Evolutionary conservation across 2,797 vertebrate species (phyloP).

Genomic region (Betta splendens): DNA sequence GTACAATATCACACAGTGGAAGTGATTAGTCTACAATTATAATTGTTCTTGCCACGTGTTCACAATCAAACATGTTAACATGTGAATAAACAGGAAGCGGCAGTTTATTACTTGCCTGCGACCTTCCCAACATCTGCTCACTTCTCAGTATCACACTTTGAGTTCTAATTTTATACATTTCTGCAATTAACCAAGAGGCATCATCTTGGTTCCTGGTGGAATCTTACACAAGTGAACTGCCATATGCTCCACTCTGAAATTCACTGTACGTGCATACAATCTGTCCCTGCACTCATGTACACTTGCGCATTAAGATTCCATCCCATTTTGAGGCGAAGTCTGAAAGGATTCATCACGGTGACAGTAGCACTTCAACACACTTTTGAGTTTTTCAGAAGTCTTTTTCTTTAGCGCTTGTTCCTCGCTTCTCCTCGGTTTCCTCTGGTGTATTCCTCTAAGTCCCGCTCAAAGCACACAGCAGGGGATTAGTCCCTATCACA

Average conservation of each 20-base stretch:
- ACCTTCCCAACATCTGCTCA: constrained; percentile 62
- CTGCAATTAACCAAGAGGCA: constrained; percentile 74
- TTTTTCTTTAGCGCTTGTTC: constrained; percentile 62
- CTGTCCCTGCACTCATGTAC: constrained; percentile 39
- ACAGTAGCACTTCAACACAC: constrained; percentile 65
- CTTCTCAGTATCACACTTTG: constrained; percentile 59
- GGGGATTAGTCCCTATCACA: constrained; percentile 76
- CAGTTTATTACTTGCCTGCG: constrained; percentile 33
- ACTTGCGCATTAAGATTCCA: constrained; percentile 51
- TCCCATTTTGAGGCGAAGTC: constrained; percentile 51
- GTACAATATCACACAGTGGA: neutral
- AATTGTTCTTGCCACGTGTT: constrained; percentile 4
- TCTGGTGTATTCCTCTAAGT: constrained; percentile 62
- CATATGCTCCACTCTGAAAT: constrained; percentile 71
- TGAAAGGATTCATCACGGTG: constrained; percentile 69
- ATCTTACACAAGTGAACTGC: constrained; percentile 56
- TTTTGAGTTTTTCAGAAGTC: constrained; percentile 70
- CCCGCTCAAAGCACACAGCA: constrained; percentile 61
- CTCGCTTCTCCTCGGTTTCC: constrained; percentile 56
- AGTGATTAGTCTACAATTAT: neutral
- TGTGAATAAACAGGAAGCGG: constrained; percentile 26
- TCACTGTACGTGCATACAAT: constrained; percentile 29
- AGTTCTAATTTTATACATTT: constrained; percentile 69
- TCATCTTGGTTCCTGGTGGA: constrained; percentile 67
- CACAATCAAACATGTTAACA: constrained; percentile 23